Evolutionary conservation across 2,113 vertebrate species (phyloP), one percentile per base, ranked within the genome.

Genomic region (Limanda limanda): DNA sequence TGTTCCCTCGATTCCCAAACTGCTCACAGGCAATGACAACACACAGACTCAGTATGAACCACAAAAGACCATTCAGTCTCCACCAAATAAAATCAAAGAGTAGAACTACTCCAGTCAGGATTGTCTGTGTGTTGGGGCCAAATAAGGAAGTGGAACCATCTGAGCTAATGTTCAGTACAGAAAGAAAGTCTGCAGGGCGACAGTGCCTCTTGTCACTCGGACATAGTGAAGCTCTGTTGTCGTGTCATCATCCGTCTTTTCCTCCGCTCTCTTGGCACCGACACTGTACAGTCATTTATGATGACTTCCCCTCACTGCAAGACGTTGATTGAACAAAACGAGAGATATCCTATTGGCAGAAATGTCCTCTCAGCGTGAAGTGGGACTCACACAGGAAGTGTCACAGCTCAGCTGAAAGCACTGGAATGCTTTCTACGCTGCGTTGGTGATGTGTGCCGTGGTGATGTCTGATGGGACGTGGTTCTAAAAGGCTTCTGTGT

Each of bases 121-220:
- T 79, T 75, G 71, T 51, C 70, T 89, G 66, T 67, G 23, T 37
- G 68, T 51, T 68, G 61, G 18, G 83, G 78, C 86, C 89, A 90
- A 76, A 68, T 60, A 45, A 89, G 92, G 92, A 94, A 94, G 88
- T 75, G 63, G 59, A 25, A 71, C 78, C 84, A 77, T 89, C 75
- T 64, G 84, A 60, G 72, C 35, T 18, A 17, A 72, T 47, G 86
- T 76, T 92, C 70, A 85, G 74, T 1, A 82, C 81, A 80, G 89
- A 86, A 88, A 83, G 82, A 74, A 84, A 87, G 84, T 84, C 81
- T 47, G 59, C 73, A 13, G 85, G 85, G 58, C 21, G 68, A 79
- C 82, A 80, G 81, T 78, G 58, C 59, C 25, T 81, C 82, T 55
- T 62, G 78, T 88, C 85, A 66, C 71, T 56, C 71, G 75, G 80